Conservation (phyloP, 2,888 invertebrate species). For the Tetragonisca angustula region DNA sequence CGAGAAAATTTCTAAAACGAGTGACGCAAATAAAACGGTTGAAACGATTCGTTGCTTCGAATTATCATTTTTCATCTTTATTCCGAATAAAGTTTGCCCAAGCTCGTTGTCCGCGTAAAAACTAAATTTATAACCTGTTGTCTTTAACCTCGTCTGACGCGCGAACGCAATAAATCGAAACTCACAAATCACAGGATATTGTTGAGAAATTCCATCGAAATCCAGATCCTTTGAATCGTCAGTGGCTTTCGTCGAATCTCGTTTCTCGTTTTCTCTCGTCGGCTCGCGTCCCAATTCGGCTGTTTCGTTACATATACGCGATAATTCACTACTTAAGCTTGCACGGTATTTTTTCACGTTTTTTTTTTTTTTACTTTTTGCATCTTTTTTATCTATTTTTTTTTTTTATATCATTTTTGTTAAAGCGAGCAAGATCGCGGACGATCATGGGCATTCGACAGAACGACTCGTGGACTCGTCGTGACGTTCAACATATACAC, state of each 20-base stretch:
- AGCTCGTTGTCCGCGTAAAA: no score
- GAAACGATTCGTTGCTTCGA: no score
- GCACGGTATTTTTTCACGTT: slow-evolving; percentile 41
- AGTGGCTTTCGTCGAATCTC: slow-evolving; percentile 21
- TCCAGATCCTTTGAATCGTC: slow-evolving; percentile 23
- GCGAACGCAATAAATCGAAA: no score
- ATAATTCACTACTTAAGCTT: slow-evolving; percentile 60
- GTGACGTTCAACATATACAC: not conserved
- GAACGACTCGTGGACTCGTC: slow-evolving; percentile 9
- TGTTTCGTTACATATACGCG: slow-evolving; percentile 49
- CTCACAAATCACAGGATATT: not conserved
- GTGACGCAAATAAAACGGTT: no score
- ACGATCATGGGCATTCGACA: slow-evolving; percentile 45
- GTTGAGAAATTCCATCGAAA: not conserved
- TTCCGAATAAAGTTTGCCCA: no score
- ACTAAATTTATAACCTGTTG: no score
- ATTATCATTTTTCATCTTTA: no score
- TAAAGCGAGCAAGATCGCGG: slow-evolving; percentile 57
- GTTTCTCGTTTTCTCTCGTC: slow-evolving; percentile 35
- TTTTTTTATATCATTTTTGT: slow-evolving; percentile 18
- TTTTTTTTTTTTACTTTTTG: not conserved
- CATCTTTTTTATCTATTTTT: slow-evolving; percentile 4
- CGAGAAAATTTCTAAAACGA: no score
- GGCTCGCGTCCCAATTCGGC: slow-evolving; percentile 46
- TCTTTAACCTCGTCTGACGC: no score